phyloP scores from a whole-genome alignment of 2,113 vertebrate genomes.

The Bucco capensis region DNA sequence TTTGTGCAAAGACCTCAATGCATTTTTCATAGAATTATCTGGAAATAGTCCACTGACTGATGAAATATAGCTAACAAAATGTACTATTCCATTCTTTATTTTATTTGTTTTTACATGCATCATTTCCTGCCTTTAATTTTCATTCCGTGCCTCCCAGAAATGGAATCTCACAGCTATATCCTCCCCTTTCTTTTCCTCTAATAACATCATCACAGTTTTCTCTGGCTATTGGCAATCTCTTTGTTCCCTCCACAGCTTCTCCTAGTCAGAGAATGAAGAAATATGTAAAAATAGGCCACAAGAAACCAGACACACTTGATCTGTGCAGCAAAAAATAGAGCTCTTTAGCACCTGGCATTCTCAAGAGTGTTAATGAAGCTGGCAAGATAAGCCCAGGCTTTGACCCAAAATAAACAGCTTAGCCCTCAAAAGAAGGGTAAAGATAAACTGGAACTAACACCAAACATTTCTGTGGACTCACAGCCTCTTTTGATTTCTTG shows the following conservation, averaged over 20 bases:
- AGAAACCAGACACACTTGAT: constrained; percentile 47
- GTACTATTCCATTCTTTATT: neutral
- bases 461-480: neutral
- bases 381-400: constrained; percentile 15
- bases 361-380: constrained; percentile 56
- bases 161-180: neutral
- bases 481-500: neutral
- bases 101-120: neutral
- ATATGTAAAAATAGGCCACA: constrained; percentile 58
- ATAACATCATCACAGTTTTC: constrained; percentile 17
- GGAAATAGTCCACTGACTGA: neutral
- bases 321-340: constrained; percentile 54
- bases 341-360: constrained; percentile 61
- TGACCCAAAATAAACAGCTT: constrained; percentile 51
- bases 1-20: neutral
- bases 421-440: neutral
- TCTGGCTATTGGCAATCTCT: neutral
- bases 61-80: neutral
- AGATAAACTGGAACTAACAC: neutral
- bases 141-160: neutral
- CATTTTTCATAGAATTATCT: neutral
- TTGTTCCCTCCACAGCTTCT: constrained; percentile 12
- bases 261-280: constrained; percentile 37
- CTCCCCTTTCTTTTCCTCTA: neutral
- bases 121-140: neutral